phyloP scores from a whole-genome alignment of 2,797 vertebrate species.

The Toxotes lorentzi region DNA sequence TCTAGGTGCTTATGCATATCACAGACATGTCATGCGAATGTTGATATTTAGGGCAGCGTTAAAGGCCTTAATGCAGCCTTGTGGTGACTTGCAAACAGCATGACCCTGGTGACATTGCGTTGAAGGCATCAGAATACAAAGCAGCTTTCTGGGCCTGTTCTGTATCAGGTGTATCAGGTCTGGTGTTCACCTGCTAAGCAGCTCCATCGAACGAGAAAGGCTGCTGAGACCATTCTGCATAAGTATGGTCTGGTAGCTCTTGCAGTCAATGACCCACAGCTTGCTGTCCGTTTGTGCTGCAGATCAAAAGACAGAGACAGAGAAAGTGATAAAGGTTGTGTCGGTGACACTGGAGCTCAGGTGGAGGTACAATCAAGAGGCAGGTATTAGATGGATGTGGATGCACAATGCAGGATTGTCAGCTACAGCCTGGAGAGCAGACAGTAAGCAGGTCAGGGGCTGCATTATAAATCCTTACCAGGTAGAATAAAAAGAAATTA shows the following conservation, averaged over 20 bases:
- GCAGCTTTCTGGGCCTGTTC: background rate
- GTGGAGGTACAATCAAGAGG: slow-evolving; percentile 30
- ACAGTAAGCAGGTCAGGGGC: background rate
- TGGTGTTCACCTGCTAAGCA: slow-evolving; percentile 82
- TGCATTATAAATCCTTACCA: slow-evolving; percentile 5
- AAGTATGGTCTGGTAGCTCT: slow-evolving; percentile 81
- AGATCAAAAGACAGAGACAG: slow-evolving; percentile 46
- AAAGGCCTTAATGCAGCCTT: background rate
- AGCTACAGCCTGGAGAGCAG: slow-evolving; percentile 8
- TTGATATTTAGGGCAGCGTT: background rate
- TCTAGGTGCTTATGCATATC: background rate
- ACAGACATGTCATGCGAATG: background rate
- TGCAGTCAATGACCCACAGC: slow-evolving; percentile 86
- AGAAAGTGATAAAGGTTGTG: slow-evolving; percentile 29
- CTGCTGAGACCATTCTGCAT: slow-evolving; percentile 75
- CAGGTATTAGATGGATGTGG: slow-evolving; percentile 22
- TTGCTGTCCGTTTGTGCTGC: slow-evolving; percentile 83
- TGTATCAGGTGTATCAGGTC: slow-evolving; percentile 1
- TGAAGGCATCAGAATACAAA: slow-evolving; percentile 29
- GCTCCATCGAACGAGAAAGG: slow-evolving; percentile 77
- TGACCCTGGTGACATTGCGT: slow-evolving; percentile 21
- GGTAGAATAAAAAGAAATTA: slow-evolving; percentile 5
- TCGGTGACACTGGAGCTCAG: slow-evolving; percentile 28
- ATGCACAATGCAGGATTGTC: background rate
- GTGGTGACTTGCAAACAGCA: slow-evolving; percentile 1